phyloP scores from a whole-genome alignment of 1,140 invertebrate species.

The Drosophila chauvacae region DNA sequence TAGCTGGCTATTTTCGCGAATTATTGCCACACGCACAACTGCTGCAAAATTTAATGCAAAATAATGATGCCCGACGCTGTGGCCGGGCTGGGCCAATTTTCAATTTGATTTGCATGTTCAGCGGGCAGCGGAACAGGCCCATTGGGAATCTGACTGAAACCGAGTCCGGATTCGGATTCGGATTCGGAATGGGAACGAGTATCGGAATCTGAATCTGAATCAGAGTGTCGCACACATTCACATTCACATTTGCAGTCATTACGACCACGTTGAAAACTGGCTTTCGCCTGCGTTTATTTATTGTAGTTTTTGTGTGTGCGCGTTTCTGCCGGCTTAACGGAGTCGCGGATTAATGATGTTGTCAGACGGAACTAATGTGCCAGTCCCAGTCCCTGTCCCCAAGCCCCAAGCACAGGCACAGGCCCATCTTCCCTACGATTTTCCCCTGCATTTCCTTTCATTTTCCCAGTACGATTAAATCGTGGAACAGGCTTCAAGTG shows the following conservation, averaged over 20 bases:
- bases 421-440: neutral
- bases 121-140: conserved; percentile 14
- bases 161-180: neutral
- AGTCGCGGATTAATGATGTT: conserved; percentile 41
- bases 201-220: neutral
- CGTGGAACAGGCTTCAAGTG: neutral
- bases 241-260: conserved; percentile 17
- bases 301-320: conserved; percentile 30
- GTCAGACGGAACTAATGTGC: conserved; percentile 35
- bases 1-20: conserved; percentile 31
- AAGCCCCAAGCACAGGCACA: neutral
- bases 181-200: neutral
- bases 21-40: conserved; percentile 42
- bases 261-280: conserved; percentile 32
- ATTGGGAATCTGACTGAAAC: conserved; percentile 9
- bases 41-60: conserved; percentile 54
- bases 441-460: neutral
- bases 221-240: neutral
- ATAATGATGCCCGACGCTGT: conserved; percentile 41
- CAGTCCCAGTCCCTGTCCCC: conserved; percentile 3
- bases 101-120: conserved; percentile 55
- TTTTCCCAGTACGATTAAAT: conserved; percentile 1
- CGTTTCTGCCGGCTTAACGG: conserved; percentile 25
- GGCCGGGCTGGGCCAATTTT: conserved; percentile 28
- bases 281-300: conserved; percentile 35